Evolutionary conservation across 2,888 invertebrate genomes (phyloP).

Genomic region (Ganaspis brasiliensis): DNA sequence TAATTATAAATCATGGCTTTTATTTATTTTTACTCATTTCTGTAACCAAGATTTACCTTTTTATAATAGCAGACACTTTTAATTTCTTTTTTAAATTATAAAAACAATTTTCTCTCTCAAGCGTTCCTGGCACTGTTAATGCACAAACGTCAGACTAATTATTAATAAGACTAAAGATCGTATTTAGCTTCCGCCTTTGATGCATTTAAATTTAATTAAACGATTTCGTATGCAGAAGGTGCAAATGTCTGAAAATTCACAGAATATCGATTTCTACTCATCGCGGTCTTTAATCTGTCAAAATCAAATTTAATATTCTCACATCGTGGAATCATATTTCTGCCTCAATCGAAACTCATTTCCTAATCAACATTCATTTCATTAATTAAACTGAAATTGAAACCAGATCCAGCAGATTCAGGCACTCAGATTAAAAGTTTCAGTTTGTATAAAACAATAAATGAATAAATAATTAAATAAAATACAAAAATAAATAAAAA

Average conservation of each 20-base stretch:
- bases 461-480: neutral
- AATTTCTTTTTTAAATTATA: too few species aligned
- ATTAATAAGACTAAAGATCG: slow-evolving; percentile 2
- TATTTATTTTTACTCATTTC: too few species aligned
- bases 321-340: neutral
- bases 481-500: too few species aligned
- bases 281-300: neutral
- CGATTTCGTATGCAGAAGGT: neutral
- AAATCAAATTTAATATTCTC: neutral
- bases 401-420: too few species aligned
- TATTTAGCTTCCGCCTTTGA: neutral
- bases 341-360: neutral
- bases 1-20: too few species aligned
- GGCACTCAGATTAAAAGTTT: neutral
- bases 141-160: neutral
- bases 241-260: neutral
- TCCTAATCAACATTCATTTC: neutral
- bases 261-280: neutral
- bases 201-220: neutral
- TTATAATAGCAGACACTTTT: too few species aligned
- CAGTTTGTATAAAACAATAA: neutral
- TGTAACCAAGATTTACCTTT: too few species aligned
- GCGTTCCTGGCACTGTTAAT: too few species aligned
- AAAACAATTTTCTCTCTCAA: too few species aligned
- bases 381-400: neutral